Evolutionary conservation across 1,140 invertebrate species (phyloP).

Genomic region (Euura saliciscinereae): DNA sequence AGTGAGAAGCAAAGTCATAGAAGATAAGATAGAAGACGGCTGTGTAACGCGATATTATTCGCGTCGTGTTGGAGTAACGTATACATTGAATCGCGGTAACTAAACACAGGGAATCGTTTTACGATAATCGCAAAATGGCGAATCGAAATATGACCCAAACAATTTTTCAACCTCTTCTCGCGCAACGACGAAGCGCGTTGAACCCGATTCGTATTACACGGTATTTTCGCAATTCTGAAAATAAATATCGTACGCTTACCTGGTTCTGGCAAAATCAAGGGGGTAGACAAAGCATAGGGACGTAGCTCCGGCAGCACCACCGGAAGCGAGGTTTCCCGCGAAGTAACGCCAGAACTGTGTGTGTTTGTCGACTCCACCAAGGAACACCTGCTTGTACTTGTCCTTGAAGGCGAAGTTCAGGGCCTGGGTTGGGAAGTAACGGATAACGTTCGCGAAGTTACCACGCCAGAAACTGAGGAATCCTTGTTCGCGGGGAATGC

Average conservation of each 20-base stretch:
- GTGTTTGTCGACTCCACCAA: constrained; percentile 85
- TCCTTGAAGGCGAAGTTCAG: constrained; percentile 97
- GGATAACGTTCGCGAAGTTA: constrained; percentile 91
- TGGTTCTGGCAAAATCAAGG: constrained; percentile 92
- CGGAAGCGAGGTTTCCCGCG: constrained; percentile 86
- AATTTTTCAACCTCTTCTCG: too few species aligned
- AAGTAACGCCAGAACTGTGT: constrained; percentile 90
- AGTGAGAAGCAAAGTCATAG: too few species aligned
- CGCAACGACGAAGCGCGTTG: too few species aligned
- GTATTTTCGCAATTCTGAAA: not conserved
- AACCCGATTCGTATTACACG: too few species aligned
- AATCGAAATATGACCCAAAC: too few species aligned
- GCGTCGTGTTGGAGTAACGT: too few species aligned
- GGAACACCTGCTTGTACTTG: constrained; percentile 84
- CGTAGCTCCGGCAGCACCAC: constrained; percentile 92
- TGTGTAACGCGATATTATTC: too few species aligned
- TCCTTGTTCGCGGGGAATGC: constrained; percentile 88
- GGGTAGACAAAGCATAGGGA: constrained; percentile 96
- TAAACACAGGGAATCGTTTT: too few species aligned
- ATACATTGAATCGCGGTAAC: too few species aligned
- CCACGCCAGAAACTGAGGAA: constrained; percentile 89
- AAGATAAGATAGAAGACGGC: too few species aligned
- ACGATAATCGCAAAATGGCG: too few species aligned
- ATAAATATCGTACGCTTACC: constrained; percentile 58
- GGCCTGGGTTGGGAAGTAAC: constrained; percentile 95